A percentile compares a stretch with the other conserved stretches of the same genome.
These are phyloP conservation scores for Coracopsis vasa DNA, from an alignment of 2,113 vertebrate species.

Conservation along the genomic window DNA sequence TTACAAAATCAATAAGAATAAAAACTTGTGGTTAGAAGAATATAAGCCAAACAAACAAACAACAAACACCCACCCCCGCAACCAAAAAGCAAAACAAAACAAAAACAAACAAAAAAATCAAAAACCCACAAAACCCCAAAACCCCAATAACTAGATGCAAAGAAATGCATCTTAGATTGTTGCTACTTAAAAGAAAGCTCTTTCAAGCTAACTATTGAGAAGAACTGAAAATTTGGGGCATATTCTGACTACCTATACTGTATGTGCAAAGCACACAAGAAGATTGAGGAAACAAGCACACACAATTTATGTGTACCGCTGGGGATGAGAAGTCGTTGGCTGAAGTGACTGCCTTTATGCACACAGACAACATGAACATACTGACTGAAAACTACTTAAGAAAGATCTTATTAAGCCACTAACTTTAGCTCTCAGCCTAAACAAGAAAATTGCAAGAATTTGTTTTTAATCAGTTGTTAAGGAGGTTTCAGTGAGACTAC, in stretches of 20 bases:
- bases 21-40: neutral
- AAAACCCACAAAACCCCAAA: neutral
- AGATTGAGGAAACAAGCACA: neutral
- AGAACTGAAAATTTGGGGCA: neutral
- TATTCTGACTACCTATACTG: neutral
- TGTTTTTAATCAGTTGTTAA: neutral
- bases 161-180: neutral
- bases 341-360: neutral
- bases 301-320: neutral
- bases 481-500: neutral
- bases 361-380: fast-evolving
- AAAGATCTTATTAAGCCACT: neutral
- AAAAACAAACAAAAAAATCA: neutral
- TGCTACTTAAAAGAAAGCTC: neutral
- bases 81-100: neutral
- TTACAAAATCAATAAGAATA: neutral
- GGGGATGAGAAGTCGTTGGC: neutral
- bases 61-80: too few species aligned
- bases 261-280: neutral
- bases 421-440: neutral
- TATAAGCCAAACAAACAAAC: neutral
- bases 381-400: neutral
- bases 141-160: neutral
- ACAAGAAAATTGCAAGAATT: neutral
- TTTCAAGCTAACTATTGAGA: neutral